Evolutionary conservation across 1,140 invertebrate genomes (phyloP).

Genomic region (Aphis gossypii): DNA sequence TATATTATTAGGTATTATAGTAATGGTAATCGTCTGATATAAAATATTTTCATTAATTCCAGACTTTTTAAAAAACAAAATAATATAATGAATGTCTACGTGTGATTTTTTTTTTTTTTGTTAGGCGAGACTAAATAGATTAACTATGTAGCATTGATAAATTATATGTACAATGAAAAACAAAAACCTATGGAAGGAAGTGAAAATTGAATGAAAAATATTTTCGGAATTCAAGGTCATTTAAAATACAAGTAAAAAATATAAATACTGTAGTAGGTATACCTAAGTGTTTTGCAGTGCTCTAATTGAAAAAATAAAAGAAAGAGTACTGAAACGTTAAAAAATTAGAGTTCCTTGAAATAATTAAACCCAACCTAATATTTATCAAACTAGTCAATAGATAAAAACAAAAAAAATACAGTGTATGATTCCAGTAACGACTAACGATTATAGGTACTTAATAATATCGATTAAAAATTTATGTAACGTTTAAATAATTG

Average conservation of each 20-base stretch:
- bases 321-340: not conserved
- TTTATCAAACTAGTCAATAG: not conserved
- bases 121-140: not conserved
- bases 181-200: conserved; percentile 10
- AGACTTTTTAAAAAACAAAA: not conserved
- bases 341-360: not conserved
- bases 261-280: not conserved
- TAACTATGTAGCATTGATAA: not conserved
- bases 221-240: not conserved
- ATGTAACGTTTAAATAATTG: not conserved
- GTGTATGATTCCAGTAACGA: not conserved
- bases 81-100: not conserved
- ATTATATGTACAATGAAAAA: not conserved
- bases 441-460: too few species aligned
- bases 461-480: too few species aligned
- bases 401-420: not conserved
- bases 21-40: not conserved
- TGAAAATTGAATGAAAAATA: conserved; percentile 14
- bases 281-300: not conserved
- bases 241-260: not conserved
- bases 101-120: not conserved
- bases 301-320: not conserved
- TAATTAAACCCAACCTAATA: not conserved
- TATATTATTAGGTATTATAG: not conserved
- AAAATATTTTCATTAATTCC: not conserved